A percentile compares a stretch with the other conserved stretches of the same genome.
These are phyloP conservation scores for Procambarus clarkii DNA, from an alignment of 1,140 invertebrate genomes.

Conservation along the genomic window DNA sequence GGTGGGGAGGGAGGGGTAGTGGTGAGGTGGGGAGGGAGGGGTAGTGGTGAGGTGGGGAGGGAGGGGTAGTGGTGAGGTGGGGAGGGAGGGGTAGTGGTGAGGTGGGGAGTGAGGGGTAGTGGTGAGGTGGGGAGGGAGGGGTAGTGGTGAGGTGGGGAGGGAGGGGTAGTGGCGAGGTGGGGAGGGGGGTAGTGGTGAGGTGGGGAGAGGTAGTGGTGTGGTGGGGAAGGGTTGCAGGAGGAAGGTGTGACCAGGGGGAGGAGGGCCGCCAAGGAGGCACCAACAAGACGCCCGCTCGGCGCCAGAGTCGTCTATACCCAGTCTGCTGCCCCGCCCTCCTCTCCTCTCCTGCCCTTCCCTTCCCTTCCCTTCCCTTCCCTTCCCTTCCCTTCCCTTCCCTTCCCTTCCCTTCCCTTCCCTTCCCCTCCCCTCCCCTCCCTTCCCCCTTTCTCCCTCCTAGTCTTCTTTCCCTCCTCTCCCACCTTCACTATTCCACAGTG, in stretches of 20 bases:
- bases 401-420: no score
- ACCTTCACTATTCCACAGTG: no score
- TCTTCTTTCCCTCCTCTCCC: no score
- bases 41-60: no score
- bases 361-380: neutral
- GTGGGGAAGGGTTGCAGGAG: neutral
- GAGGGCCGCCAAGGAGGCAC: neutral
- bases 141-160: neutral
- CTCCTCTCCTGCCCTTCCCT: neutral
- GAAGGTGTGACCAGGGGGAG: neutral
- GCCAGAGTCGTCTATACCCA: neutral
- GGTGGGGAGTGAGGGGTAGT: no score
- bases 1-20: no score
- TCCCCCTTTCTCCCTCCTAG: no score
- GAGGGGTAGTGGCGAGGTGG: no score
- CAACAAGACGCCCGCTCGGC: neutral
- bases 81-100: no score
- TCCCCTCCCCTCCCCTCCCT: no score
- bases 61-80: no score
- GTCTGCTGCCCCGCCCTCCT: neutral
- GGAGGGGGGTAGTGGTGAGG: neutral
- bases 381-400: neutral
- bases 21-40: no score
- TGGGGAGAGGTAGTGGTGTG: neutral
- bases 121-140: neutral